phyloP scores from a whole-genome alignment of 2,797 vertebrate genomes.

The Xiphophorus birchmanni region DNA sequence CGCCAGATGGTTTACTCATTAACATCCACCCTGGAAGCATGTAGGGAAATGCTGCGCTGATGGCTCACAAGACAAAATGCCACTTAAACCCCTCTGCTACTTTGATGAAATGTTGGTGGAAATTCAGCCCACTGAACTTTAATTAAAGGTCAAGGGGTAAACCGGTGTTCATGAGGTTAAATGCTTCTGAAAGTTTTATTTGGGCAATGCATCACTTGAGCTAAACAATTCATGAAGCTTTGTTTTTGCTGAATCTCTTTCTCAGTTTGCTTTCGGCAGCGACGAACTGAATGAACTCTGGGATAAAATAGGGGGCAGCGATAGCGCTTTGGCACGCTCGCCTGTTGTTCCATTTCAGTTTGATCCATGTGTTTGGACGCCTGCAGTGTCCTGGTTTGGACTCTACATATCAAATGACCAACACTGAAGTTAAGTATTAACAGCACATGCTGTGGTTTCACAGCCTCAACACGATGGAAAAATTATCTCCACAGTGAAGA shows the following conservation, averaged over 20 bases:
- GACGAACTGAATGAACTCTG: conserved; percentile 64
- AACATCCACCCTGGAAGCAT: conserved; percentile 52
- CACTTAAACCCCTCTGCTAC: conserved; percentile 7
- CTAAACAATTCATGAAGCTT: conserved; percentile 15
- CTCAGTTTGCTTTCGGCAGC: conserved; percentile 32
- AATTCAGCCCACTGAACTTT: conserved; percentile 22
- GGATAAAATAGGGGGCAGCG: conserved; percentile 10
- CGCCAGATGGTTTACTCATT: conserved; percentile 69
- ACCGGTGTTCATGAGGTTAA: neutral
- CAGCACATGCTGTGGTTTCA: conserved; percentile 43
- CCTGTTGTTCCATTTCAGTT: conserved; percentile 66
- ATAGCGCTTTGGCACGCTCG: conserved; percentile 49
- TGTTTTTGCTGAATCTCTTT: conserved; percentile 21
- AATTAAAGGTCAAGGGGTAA: conserved; percentile 3
- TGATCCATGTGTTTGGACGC: conserved; percentile 64
- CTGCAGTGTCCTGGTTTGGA: conserved; percentile 67
- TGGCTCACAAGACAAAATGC: conserved; percentile 8
- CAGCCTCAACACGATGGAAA: conserved; percentile 9
- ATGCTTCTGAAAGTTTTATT: conserved; percentile 2
- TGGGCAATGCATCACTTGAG: neutral
- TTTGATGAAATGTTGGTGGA: conserved; percentile 13
- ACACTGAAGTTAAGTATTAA: conserved; percentile 51
- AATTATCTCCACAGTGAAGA: conserved; percentile 6
- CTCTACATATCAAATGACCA: conserved; percentile 47
- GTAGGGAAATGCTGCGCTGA: conserved; percentile 15